Base-by-base conservation (phyloP, 1,140 invertebrate species). In the Procambarus clarkii region DNA sequence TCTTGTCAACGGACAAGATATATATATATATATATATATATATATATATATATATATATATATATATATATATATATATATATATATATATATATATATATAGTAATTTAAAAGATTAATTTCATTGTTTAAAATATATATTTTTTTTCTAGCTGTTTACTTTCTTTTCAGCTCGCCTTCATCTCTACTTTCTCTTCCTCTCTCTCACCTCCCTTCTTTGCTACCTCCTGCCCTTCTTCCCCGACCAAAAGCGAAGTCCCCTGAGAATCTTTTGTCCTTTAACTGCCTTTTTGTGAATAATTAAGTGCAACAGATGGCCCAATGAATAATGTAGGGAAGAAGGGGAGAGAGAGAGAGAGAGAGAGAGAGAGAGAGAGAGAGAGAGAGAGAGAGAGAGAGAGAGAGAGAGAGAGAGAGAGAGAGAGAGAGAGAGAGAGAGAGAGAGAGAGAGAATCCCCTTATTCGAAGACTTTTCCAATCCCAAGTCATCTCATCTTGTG, bases 371-470 rank as follows among this genome's bases (percentile, higher is more conserved):
- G 71, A 76, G 71, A 76, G 69, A 74, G 83, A 86, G 83, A 86
- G 83, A 76, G 34, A n/a, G n/a, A n/a, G 83, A 74, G 21, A 24
- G 46, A 46, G 69, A 50, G 44, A 85, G 8, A 71, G 34, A 45
- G 74, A 34, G 84, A 34, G 69, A 77, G 84, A 54, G 21, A 77
- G 84, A 77, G 69, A 86, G 84, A 85, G 60, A 76, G 44, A 50
- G 71, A 48, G 69, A 74, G 71, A 76, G 71, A 76, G 69, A 74
- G 83, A 86, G 83, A 86, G 83, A 76, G 34, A n/a, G 83, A 74
- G 21, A 24, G 46, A 46, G 69, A 50, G 44, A 85, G 8, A 71
- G 34, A 45, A 58, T 60, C n/a, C 13, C 15, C 76, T 54, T 48
- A 54, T 18, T 81, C 79, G 9, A 48, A 46, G 15, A 34, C 34